Percentiles rank a stretch among this genome's conserved stretches.
Conservation (phyloP, 2,797 vertebrate genomes). For the Cichlasoma orientale region DNA sequence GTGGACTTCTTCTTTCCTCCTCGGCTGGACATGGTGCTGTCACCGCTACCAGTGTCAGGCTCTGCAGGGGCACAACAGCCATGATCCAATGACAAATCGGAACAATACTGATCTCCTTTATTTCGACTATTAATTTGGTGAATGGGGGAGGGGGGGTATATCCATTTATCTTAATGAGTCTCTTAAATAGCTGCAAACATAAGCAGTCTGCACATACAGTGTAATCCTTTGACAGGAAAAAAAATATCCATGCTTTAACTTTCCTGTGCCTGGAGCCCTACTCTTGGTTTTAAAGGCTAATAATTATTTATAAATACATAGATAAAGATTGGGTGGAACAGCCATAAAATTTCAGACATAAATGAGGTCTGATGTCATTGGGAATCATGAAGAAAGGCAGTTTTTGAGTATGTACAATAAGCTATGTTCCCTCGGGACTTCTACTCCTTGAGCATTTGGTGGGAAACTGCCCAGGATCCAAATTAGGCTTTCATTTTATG, state of each 20-base stretch:
- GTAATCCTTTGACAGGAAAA: background rate
- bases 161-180: background rate
- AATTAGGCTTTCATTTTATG: background rate
- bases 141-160: background rate
- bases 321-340: background rate
- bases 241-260: background rate
- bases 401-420: background rate
- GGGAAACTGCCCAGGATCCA: background rate
- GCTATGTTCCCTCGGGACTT: background rate
- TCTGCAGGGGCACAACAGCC: slow-evolving; percentile 28
- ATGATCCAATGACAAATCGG: background rate
- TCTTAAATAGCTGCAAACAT: background rate
- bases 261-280: background rate
- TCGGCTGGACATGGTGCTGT: slow-evolving; percentile 91
- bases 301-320: background rate
- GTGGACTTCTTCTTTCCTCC: slow-evolving; percentile 97
- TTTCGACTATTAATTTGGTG: background rate
- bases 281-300: background rate
- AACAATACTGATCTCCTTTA: background rate
- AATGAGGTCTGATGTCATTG: background rate
- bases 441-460: background rate
- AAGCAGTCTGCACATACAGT: background rate
- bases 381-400: background rate
- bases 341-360: background rate
- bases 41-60: slow-evolving; percentile 30